Conservation (phyloP, 2,888 invertebrate genomes). For the Hypomecis atomaria region DNA sequence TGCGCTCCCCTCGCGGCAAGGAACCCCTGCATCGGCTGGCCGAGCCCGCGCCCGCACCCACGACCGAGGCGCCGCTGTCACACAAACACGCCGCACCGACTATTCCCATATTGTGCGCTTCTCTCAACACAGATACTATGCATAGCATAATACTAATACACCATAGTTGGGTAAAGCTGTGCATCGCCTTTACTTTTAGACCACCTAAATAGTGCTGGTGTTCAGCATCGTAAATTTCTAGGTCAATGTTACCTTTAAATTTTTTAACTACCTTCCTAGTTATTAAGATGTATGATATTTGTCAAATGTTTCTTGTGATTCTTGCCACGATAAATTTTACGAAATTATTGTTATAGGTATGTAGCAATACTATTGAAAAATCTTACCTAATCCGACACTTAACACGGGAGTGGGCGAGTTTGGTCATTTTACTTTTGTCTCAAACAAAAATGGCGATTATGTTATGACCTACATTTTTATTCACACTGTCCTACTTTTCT, state of each 20-base stretch:
- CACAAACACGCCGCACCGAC: constrained; percentile 5
- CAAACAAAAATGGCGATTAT: constrained; percentile 34
- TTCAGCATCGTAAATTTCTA: too few relatives aligned
- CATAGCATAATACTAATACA: not conserved
- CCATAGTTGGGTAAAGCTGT: not conserved
- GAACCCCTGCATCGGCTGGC: constrained; percentile 38
- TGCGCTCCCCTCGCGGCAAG: constrained; percentile 51
- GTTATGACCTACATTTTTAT: constrained; percentile 49
- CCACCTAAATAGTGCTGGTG: too few relatives aligned
- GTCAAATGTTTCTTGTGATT: not conserved
- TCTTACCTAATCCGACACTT: constrained; percentile 1
- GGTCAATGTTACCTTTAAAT: too few relatives aligned
- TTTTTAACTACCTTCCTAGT: too few relatives aligned
- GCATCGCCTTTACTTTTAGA: not conserved
- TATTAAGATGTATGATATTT: too few relatives aligned
- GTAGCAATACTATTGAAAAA: not conserved
- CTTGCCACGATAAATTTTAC: not conserved
- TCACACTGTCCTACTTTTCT: constrained; percentile 45
- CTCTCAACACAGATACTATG: constrained; percentile 9
- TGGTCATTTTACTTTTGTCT: constrained; percentile 13
- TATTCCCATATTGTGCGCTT: constrained; percentile 23
- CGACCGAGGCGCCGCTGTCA: constrained; percentile 5
- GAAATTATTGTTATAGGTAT: not conserved
- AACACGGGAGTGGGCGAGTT: constrained; percentile 5
- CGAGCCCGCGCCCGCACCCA: constrained; percentile 36